Conservation (phyloP, 2,888 invertebrate species). For the Phalera bucephala region DNA sequence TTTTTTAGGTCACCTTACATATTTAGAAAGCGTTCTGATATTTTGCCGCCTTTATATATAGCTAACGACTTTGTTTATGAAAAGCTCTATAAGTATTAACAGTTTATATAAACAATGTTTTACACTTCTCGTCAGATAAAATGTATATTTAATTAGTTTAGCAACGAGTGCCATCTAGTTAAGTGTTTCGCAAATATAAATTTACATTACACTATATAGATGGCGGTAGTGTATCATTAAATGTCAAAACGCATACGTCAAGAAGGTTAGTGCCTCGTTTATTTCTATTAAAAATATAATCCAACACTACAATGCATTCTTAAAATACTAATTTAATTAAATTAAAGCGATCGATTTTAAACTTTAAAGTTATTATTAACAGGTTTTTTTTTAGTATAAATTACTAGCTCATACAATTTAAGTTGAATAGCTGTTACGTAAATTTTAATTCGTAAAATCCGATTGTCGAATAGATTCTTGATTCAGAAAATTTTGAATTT, state of each 20-base stretch:
- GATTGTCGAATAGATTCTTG: too few relatives aligned
- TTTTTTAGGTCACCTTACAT: too few relatives aligned
- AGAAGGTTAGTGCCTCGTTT: neutral
- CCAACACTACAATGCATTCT: slow-evolving; percentile 65
- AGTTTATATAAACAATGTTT: neutral
- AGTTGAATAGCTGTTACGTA: slow-evolving; percentile 5
- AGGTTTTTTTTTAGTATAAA: slow-evolving; percentile 36
- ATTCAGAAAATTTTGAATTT: too few relatives aligned
- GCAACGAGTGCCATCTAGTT: neutral
- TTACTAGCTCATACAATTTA: slow-evolving; percentile 21
- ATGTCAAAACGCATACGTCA: neutral
- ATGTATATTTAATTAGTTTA: too few relatives aligned
- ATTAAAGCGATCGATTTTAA: slow-evolving; percentile 62
- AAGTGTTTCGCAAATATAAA: neutral
- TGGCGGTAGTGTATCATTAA: too few relatives aligned
- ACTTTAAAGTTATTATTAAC: slow-evolving; percentile 44
- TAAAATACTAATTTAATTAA: slow-evolving; percentile 52
- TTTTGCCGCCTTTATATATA: too few relatives aligned
- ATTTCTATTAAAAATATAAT: slow-evolving; percentile 43
- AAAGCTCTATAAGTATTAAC: neutral
- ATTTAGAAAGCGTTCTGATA: too few relatives aligned
- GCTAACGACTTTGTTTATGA: neutral
- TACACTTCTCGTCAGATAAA: too few relatives aligned
- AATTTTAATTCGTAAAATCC: too few relatives aligned
- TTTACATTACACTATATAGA: neutral